Percentiles rank a stretch among this genome's conserved stretches.
Conservation (phyloP, 1,140 invertebrate species). For the Dreissena polymorpha region DNA sequence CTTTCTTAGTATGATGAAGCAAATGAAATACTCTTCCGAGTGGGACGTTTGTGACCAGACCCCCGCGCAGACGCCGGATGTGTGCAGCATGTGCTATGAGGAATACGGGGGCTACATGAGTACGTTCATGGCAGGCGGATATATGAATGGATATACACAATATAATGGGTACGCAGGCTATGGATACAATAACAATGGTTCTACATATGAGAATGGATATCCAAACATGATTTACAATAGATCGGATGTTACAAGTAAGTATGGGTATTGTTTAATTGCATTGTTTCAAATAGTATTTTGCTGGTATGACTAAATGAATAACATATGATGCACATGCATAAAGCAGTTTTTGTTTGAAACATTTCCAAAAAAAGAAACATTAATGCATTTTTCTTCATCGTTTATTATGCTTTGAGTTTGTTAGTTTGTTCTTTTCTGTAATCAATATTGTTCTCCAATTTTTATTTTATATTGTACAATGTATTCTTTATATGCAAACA, state of each 20-base stretch:
- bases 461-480: too few species aligned
- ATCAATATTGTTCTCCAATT: too few species aligned
- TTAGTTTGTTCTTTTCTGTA: too few species aligned
- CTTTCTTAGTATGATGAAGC: too few species aligned
- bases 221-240: conserved; percentile 37
- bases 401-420: too few species aligned
- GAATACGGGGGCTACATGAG: conserved; percentile 67
- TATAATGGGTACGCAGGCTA: conserved; percentile 38
- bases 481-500: too few species aligned
- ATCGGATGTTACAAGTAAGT: conserved; percentile 38
- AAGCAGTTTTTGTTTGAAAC: too few species aligned
- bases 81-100: conserved; percentile 72
- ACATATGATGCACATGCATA: too few species aligned
- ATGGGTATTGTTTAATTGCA: background rate
- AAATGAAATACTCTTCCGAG: conserved; percentile 47
- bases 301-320: too few species aligned
- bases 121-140: conserved; percentile 12
- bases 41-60: conserved; percentile 31
- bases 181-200: conserved; percentile 36
- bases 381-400: too few species aligned
- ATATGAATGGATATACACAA: conserved; percentile 14
- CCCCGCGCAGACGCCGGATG: conserved; percentile 31
- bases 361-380: too few species aligned
- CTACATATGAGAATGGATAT: conserved; percentile 33
- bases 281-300: background rate